Base-by-base conservation (phyloP, 1,140 invertebrate species). In the Atta colombica region DNA sequence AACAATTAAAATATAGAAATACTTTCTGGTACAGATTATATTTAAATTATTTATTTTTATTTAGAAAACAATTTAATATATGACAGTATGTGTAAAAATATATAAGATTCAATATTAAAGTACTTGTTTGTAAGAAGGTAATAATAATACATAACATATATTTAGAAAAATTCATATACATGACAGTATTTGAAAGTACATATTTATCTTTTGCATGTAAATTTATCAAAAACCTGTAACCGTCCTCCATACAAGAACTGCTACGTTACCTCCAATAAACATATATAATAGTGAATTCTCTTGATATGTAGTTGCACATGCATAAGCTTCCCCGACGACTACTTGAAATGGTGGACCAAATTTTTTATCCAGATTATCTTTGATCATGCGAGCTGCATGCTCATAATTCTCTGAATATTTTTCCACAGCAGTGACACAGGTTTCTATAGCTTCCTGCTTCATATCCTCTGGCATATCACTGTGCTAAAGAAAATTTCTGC, bases 281-380 rank as follows among this genome's bases (percentile, higher is more conserved):
- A 99, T 97, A 93, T 99, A 98, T 63, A 99, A 96, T 84, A 99
- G 96, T 90, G 98, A 98, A 92, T 98, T 98, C 60, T 97, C 97
- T 96, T 99, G 98, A 94, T 99, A 98, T 0, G 98, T 98, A 77
- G 99, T 97, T 94, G 98, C 98, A 95, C 98, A 99, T n/a, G 98
- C 98, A 94, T 97, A 99, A 21, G 98, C 98, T 96, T 99, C 98
- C 12, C 99, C 98, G 8, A 99, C 97, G 0, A 99, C 97, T 0
- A 98, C 98, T 95, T 99, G 98, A 97, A 99, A 99, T 18, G 98
- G 97, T 0, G 98, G 97, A 28, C 98, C 98, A 95, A 98, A 99
- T 93, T 99, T 99, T 95, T 99, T 99, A 94, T 99, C 99, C 97
- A 99, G 97, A 74, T 96, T 97, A 90, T 99, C 98, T 95, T 99